phyloP scores from a whole-genome alignment of 2,888 invertebrate genomes.

The Tetropium fuscum region DNA sequence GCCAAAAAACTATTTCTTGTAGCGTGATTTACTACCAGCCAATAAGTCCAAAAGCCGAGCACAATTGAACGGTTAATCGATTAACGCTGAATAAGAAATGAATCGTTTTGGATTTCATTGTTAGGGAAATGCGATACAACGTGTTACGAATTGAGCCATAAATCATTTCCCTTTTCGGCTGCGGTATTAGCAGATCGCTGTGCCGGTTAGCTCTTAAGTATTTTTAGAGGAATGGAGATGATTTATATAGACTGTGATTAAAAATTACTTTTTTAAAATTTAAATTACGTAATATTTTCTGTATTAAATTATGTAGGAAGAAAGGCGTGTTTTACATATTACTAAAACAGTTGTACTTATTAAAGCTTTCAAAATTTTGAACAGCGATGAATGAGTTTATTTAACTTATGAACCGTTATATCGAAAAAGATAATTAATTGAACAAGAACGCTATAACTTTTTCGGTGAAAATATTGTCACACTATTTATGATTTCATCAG shows the following conservation, averaged over 20 bases:
- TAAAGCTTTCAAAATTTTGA: too few species aligned
- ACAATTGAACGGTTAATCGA: slow-evolving; percentile 57
- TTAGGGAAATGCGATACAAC: slow-evolving; percentile 46
- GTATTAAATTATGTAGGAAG: too few species aligned
- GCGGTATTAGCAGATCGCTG: slow-evolving; percentile 20
- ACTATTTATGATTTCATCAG: too few species aligned
- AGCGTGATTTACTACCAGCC: slow-evolving; percentile 56
- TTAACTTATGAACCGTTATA: too few species aligned
- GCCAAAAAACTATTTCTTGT: slow-evolving; percentile 56
- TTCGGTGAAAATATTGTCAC: too few species aligned
- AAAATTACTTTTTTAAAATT: too few species aligned
- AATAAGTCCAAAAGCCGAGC: slow-evolving; percentile 52
- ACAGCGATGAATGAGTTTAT: too few species aligned
- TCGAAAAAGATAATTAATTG: too few species aligned
- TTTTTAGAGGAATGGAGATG: slow-evolving; percentile 10
- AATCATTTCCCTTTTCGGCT: slow-evolving; percentile 28
- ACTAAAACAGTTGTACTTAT: too few species aligned
- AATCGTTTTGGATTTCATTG: slow-evolving; percentile 48
- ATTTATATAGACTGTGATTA: slow-evolving; percentile 18
- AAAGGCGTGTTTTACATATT: too few species aligned
- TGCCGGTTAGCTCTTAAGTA: slow-evolving; percentile 18
- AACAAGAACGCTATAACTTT: too few species aligned
- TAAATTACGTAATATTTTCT: too few species aligned
- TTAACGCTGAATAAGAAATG: slow-evolving; percentile 57
- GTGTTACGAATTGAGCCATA: slow-evolving; percentile 21